These are phyloP conservation scores for Ochotona curzoniae DNA, from an alignment of 2,113 vertebrate genomes.

Conservation along the genomic window DNA sequence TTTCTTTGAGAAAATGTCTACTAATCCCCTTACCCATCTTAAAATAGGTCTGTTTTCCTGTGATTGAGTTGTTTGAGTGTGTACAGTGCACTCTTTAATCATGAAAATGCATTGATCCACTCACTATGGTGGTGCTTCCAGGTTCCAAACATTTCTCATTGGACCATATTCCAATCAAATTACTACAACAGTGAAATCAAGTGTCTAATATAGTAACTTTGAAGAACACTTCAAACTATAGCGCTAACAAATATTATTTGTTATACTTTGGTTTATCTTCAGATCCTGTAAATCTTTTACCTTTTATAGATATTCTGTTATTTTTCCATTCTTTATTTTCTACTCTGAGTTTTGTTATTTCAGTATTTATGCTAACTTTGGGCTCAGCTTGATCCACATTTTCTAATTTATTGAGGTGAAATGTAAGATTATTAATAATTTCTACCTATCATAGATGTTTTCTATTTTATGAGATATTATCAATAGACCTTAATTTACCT, in stretches of 20 bases:
- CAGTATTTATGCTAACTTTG: not conserved
- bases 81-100: not conserved
- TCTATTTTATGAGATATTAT: not conserved
- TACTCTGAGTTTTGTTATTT: not conserved
- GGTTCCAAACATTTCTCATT: not conserved
- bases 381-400: not conserved
- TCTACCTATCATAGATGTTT: not conserved
- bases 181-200: no score
- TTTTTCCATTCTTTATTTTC: not conserved
- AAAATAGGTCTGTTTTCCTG: not conserved
- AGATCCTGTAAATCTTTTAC: no score
- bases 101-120: not conserved
- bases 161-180: no score
- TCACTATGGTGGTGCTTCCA: not conserved
- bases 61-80: not conserved
- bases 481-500: not conserved
- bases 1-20: not conserved
- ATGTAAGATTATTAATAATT: not conserved
- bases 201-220: no score
- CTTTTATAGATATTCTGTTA: not conserved
- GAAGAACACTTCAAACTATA: not conserved
- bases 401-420: not conserved
- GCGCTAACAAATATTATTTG: no score
- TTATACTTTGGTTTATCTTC: no score
- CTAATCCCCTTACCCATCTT: not conserved